Base-by-base conservation (phyloP, 2,113 vertebrate genomes). In the Dromiciops gliroides region DNA sequence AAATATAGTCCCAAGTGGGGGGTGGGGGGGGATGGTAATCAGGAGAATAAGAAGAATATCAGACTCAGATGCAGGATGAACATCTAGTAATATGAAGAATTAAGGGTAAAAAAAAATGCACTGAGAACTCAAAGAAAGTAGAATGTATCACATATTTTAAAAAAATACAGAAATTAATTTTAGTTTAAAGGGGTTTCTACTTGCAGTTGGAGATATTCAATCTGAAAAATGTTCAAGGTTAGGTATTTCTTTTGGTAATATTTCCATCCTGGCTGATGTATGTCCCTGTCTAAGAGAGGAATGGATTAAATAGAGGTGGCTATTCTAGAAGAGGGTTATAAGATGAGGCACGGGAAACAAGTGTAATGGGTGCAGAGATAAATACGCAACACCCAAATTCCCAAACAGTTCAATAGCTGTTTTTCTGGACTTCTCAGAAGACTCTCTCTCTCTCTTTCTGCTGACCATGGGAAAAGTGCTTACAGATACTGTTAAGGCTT, bases 81-180 rank as follows among this genome's bases (percentile, higher is more conserved):
- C 98, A 98, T 97, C 91, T 96, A 97, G 98, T 96, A 95, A 96
- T 94, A 37, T 5, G 52, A 96, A 93, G 95, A 97, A 96, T 96
- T 94, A 94, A 96, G 91, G 92, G 50, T 92, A 90, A 92, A 96
- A 60, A 52, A 97, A 97, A 95, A 98, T 98, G 97, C 52, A 96
- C 24, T 92, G 48, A 90, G 28, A 48, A 91, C 92, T 93, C 90
- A 93, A 94, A 92, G 89, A 67, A 89, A 95, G 91, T 92, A 95
- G 96, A 97, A 91, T 94, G 96, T 75, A 48, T 52, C 48, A 47
- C 89, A 22, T 44, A 56, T 91, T 91, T 97, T 95, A 93, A 94
- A 88, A 93, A 96, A 52, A 92, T 48, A 37, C 50, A 9, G 25
- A 96, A 95, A 97, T 97, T 96, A 93, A 94, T 97, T 96, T 95